A percentile compares a stretch with the other conserved stretches of the same genome.
Evolutionary conservation across 2,797 vertebrate species (phyloP).

Genomic region (Helicolenus hilgendorfi): DNA sequence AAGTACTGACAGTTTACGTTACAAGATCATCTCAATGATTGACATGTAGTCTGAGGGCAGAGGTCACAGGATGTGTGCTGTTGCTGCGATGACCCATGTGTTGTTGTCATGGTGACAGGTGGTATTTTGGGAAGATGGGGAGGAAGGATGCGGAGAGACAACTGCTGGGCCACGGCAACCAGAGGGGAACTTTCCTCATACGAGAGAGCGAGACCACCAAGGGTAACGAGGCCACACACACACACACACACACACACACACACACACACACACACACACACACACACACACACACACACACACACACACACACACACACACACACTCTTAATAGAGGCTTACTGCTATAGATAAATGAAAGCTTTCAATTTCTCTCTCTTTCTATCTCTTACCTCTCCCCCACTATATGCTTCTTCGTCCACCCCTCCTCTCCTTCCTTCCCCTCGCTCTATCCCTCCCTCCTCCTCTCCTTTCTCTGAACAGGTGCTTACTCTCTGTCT

Average conservation of each 20-base stretch:
- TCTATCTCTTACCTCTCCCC: neutral
- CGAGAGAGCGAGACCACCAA: conserved; percentile 98
- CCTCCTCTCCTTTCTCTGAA: neutral
- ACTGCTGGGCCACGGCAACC: conserved; percentile 92
- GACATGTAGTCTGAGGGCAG: conserved; percentile 33
- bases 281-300: neutral
- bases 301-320: neutral
- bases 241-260: neutral
- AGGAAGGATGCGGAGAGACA: conserved; percentile 97
- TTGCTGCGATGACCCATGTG: conserved; percentile 54
- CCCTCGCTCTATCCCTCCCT: fast-evolving
- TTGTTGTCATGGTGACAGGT: conserved; percentile 89
- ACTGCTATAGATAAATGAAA: neutral
- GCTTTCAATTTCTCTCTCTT: neutral
- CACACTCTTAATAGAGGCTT: neutral
- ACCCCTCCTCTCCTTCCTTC: neutral
- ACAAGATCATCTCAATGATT: conserved; percentile 1
- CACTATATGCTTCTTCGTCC: neutral
- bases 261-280: neutral
- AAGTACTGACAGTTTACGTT: neutral
- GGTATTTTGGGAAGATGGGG: conserved; percentile 99
- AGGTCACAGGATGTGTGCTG: conserved; percentile 33
- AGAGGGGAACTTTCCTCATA: conserved; percentile 95
- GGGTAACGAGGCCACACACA: conserved; percentile 83
- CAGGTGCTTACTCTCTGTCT: conserved; percentile 97